phyloP scores from a whole-genome alignment of 2,888 invertebrate species.

The Sarcophaga variegata region DNA sequence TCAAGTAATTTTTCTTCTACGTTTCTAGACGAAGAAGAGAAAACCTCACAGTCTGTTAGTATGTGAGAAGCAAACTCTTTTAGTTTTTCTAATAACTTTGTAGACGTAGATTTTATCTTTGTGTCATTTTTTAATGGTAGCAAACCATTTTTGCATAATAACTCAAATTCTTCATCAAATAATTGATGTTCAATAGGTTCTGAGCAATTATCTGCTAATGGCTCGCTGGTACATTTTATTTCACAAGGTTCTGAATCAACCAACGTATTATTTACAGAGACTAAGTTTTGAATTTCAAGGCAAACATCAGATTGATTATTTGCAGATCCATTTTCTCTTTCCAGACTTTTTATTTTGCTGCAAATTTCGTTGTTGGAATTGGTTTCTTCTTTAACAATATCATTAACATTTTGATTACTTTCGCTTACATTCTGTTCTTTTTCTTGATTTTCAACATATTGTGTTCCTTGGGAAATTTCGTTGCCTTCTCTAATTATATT shows the following conservation, averaged over 20 bases:
- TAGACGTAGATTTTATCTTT: slow-evolving; percentile 10
- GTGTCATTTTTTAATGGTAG: slow-evolving; percentile 24
- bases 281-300: not conserved
- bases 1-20: slow-evolving; percentile 70
- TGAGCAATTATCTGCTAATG: slow-evolving; percentile 71
- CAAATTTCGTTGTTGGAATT: too few relatives aligned
- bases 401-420: too few relatives aligned
- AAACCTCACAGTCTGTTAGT: slow-evolving; percentile 72
- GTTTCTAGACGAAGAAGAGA: slow-evolving; percentile 61
- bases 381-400: not conserved
- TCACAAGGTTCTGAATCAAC: slow-evolving; percentile 20
- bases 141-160: slow-evolving; percentile 57
- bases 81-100: slow-evolving; percentile 67
- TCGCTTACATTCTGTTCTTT: not conserved
- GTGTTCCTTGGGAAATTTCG: not conserved
- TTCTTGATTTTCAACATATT: not conserved
- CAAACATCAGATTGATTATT: not conserved
- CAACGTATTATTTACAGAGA: not conserved
- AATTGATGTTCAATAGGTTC: slow-evolving; percentile 73
- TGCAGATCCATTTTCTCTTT: not conserved
- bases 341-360: too few relatives aligned
- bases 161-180: slow-evolving; percentile 71
- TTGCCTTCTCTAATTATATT: not conserved
- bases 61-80: slow-evolving; percentile 73
- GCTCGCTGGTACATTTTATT: slow-evolving; percentile 10